A percentile compares a stretch with the other conserved stretches of the same genome.
Conservation (phyloP, 2,888 invertebrate genomes). For the Trachelus tabidus region DNA sequence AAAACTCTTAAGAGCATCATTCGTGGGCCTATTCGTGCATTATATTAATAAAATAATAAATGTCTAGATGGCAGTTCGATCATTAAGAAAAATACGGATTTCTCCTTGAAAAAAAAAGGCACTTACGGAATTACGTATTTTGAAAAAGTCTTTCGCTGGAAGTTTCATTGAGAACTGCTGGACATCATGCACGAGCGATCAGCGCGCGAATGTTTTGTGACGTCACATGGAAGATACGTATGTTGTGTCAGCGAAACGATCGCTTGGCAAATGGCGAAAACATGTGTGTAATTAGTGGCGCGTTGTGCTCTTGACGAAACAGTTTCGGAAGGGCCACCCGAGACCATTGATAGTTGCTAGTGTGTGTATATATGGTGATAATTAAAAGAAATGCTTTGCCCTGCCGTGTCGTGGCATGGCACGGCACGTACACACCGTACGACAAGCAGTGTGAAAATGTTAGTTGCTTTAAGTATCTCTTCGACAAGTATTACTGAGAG, state of each 20-base stretch:
- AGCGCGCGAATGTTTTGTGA: not conserved
- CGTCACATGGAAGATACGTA: not conserved
- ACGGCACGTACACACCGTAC: not conserved
- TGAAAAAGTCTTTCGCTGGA: not conserved
- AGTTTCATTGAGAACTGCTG: not conserved
- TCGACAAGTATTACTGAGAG: not conserved
- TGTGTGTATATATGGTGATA: not conserved
- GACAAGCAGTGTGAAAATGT: not conserved
- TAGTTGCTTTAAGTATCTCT: not conserved
- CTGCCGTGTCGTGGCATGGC: not conserved
- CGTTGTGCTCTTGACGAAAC: not conserved
- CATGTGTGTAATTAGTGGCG: not conserved
- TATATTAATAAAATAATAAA: not conserved
- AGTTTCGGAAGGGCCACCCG: not conserved
- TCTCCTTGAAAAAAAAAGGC: not conserved
- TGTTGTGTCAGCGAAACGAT: not conserved
- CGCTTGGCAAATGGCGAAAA: not conserved
- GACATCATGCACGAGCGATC: not conserved
- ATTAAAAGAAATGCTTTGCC: not conserved
- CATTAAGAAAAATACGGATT: not conserved
- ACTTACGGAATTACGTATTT: not conserved
- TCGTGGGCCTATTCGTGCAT: not conserved
- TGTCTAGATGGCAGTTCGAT: not conserved
- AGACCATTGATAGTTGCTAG: not conserved
- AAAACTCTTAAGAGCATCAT: not conserved